Conservation (phyloP, 1,140 invertebrate species). For the Lamellibrachia luymesi region DNA sequence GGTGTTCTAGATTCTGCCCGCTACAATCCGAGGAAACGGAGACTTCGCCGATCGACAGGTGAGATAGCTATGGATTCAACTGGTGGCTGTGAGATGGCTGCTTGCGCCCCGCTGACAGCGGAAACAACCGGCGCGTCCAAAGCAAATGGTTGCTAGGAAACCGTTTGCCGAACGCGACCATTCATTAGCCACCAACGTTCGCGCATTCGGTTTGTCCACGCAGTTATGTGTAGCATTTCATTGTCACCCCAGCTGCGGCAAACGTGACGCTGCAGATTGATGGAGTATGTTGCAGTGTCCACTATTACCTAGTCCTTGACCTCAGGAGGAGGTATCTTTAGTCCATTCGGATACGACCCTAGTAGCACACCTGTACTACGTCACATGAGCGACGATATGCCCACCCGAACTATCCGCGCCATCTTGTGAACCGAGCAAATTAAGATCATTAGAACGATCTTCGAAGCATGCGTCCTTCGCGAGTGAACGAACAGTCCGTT, state of each 20-base stretch:
- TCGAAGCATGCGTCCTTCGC: neutral
- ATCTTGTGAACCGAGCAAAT: neutral
- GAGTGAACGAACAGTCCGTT: neutral
- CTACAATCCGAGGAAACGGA: neutral
- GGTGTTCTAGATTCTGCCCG: neutral
- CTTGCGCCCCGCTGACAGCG: neutral
- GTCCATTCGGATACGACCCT: neutral
- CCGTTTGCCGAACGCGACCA: neutral
- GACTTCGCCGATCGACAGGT: neutral
- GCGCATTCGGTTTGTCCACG: neutral
- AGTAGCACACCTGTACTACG: neutral
- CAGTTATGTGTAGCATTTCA: neutral
- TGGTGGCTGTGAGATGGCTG: neutral
- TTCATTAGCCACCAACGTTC: neutral
- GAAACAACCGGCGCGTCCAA: neutral
- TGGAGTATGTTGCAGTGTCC: neutral
- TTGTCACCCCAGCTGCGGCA: neutral
- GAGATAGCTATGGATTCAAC: neutral
- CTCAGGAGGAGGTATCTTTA: neutral
- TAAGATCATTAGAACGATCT: neutral
- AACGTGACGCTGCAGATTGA: neutral
- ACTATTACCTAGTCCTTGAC: neutral
- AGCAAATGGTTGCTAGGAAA: neutral
- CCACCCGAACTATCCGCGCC: neutral
- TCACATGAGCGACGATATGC: neutral